Evolutionary conservation across 2,888 invertebrate species (phyloP), one percentile per base, ranked within the genome.

Genomic region (Heliconius sara): DNA sequence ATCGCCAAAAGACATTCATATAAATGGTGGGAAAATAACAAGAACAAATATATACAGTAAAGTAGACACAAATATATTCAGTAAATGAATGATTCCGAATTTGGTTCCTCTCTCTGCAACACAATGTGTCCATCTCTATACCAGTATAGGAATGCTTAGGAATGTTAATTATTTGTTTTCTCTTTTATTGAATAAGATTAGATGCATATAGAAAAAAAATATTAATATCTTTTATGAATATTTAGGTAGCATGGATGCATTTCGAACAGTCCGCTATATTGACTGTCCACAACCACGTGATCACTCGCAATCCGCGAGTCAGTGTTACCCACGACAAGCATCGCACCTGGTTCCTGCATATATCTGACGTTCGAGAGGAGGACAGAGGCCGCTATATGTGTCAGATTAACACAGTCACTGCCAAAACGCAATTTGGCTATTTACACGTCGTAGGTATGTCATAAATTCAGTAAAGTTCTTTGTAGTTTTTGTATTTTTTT

Each of bases 201-300:
- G 7, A 10, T n/a, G 13, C 25, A 27, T 27, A 2, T 16, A 13
- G 9, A 25, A 27, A 65, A 65, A 65, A 63, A 25, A 25, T 63
- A 13, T 27, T 19, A 22, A 27, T 43, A 34, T 34, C 1, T 66
- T 76, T 68, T 77, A 78, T 84, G 85, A 87, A 82, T 83, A 93
- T 95, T 57, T 95, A 99, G 99, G 98, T 99, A 84, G 99, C 98
- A 87, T 99, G 98, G 99, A 98, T 99, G 97, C 98, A 98, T 92
- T 98, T 98, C 92, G 98, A 98, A 92, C 98, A 98, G 93, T 98
- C 98, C 77, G 98, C 98, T 74, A 98, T 99, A 88, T 93, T 99
- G 89, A 98, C 98, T 71, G 98, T 98, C 76, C 98, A 98, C 95
- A 98, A 98, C 94, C 98, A 98, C 95, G 98, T 99, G 90, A 98